A percentile compares a stretch with the other conserved stretches of the same genome.
These are phyloP conservation scores for Microctenopoma stevenorrisi DNA, from an alignment of 2,797 vertebrate genomes.

Conservation along the genomic window DNA sequence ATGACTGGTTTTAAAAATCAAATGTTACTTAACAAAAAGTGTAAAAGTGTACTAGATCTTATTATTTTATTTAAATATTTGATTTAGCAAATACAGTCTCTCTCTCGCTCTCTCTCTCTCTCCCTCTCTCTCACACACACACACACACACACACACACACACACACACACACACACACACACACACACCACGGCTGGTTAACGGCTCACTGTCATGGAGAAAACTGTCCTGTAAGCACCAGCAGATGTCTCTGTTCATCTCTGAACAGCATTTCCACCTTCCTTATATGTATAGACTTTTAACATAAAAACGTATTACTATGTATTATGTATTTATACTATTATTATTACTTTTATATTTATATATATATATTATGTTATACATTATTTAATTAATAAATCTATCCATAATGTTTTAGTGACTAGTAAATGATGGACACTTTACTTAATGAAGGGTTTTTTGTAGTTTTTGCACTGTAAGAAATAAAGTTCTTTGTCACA, in stretches of 20 bases:
- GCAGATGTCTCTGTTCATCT: slow-evolving; percentile 72
- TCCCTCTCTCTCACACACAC: too few relatives aligned
- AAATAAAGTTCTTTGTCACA: neutral
- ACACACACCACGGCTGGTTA: slow-evolving; percentile 30
- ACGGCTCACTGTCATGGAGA: slow-evolving; percentile 27
- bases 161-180: neutral
- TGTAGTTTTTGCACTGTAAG: neutral
- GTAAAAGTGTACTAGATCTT: neutral
- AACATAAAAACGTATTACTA: too few relatives aligned
- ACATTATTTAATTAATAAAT: too few relatives aligned
- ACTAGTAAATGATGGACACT: neutral
- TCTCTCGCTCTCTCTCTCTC: too few relatives aligned
- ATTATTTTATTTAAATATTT: neutral
- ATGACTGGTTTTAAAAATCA: too few relatives aligned
- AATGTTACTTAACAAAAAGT: too few relatives aligned
- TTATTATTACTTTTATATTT: neutral
- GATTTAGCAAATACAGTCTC: too few relatives aligned
- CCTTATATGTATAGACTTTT: neutral
- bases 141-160: too few relatives aligned
- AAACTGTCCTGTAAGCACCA: slow-evolving; percentile 52
- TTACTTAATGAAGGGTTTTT: neutral
- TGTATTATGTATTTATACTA: neutral
- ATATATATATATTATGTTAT: too few relatives aligned
- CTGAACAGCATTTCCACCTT: slow-evolving; percentile 25
- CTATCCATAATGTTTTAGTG: neutral